phyloP scores from a whole-genome alignment of 2,113 vertebrate species.

The Strix aluco region DNA sequence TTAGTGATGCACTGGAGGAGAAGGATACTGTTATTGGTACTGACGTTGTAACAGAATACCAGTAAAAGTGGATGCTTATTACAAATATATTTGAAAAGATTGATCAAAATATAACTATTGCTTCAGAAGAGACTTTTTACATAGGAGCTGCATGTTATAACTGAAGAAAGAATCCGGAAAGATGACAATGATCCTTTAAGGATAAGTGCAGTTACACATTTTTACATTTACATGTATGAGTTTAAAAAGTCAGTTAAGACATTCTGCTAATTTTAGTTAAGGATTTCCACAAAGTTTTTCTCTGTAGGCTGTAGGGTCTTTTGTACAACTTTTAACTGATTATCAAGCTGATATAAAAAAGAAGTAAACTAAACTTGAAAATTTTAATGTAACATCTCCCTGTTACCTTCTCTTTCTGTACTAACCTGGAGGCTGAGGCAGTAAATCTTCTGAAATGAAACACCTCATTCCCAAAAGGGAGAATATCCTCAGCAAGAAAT shows the following conservation, averaged over 20 bases:
- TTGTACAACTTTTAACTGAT: neutral
- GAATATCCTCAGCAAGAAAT: neutral
- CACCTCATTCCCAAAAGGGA: neutral
- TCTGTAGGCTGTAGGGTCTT: neutral
- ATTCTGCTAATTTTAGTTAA: neutral
- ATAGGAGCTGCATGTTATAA: neutral
- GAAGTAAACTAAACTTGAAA: neutral
- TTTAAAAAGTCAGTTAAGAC: neutral
- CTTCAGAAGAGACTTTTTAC: neutral
- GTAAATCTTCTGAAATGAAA: neutral
- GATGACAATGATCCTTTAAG: neutral
- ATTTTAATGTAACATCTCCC: neutral
- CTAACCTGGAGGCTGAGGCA: neutral
- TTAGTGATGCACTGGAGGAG: slow-evolving; percentile 50
- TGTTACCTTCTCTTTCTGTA: neutral
- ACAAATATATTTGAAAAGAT: neutral
- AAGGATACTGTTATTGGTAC: slow-evolving; percentile 6
- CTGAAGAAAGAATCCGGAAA: neutral
- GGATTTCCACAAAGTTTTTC: neutral
- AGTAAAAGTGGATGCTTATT: neutral
- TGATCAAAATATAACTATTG: neutral
- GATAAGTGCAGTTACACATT: neutral
- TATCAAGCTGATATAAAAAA: neutral
- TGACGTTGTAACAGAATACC: slow-evolving; percentile 8
- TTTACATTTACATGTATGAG: neutral